These are phyloP conservation scores for Digitonthophagus gazella DNA, from an alignment of 2,888 invertebrate species.

Conservation along the genomic window DNA sequence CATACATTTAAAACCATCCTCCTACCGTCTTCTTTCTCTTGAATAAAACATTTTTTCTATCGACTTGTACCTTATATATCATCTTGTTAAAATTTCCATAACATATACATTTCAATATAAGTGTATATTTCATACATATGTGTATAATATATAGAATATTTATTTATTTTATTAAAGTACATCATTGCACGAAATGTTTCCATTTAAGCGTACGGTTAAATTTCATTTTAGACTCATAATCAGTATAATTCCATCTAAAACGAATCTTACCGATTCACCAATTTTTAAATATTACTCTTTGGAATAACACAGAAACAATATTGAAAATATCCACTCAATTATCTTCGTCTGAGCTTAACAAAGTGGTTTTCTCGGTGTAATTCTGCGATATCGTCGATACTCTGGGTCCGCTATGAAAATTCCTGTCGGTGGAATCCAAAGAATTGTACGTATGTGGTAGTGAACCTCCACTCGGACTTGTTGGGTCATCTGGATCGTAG, in stretches of 20 bases:
- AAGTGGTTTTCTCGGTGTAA: constrained; percentile 94
- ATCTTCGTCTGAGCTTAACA: constrained; percentile 94
- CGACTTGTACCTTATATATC: neutral
- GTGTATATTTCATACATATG: neutral
- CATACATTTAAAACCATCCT: too few relatives aligned
- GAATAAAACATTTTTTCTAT: neutral
- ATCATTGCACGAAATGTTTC: neutral
- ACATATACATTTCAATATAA: neutral
- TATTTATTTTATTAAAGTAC: neutral
- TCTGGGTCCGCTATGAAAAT: constrained; percentile 62
- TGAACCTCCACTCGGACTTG: constrained; percentile 49
- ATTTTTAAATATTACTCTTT: too few relatives aligned
- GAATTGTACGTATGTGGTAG: constrained; percentile 46
- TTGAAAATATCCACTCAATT: constrained; percentile 36
- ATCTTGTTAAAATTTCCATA: neutral
- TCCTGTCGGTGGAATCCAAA: constrained; percentile 39
- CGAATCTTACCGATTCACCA: too few relatives aligned
- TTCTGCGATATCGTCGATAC: constrained; percentile 80
- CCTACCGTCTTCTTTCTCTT: neutral
- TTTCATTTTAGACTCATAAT: too few relatives aligned
- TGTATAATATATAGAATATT: neutral
- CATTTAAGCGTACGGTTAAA: neutral
- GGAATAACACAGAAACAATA: too few relatives aligned
- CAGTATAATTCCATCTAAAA: too few relatives aligned
- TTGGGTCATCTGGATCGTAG: constrained; percentile 68